Conservation (phyloP, 2,888 invertebrate species). For the Seladonia tumulorum region DNA sequence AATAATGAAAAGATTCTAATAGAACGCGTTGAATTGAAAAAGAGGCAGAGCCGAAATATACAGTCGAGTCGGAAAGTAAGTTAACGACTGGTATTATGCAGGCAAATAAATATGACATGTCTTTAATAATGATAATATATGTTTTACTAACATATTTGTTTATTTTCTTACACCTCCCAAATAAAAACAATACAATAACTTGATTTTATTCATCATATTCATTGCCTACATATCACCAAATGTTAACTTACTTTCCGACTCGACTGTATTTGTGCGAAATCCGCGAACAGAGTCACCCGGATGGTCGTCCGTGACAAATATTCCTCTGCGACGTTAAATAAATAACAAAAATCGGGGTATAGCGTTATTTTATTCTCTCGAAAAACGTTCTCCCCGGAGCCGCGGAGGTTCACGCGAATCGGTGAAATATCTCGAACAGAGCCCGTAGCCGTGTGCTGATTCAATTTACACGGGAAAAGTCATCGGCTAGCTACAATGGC, state of each 20-base stretch:
- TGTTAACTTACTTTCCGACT: no score
- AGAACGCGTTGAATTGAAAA: not conserved
- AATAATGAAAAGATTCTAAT: not conserved
- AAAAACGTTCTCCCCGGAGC: not conserved
- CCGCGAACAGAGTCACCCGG: not conserved
- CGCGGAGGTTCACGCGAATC: not conserved
- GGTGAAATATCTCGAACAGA: conserved; percentile 28
- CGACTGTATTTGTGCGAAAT: not conserved
- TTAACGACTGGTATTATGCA: no score
- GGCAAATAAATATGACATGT: no score
- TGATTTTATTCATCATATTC: no score
- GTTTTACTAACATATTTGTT: no score
- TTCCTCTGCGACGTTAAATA: not conserved
- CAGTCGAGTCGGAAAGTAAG: no score
- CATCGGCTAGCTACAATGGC: conserved; percentile 27
- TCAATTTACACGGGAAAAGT: conserved; percentile 38
- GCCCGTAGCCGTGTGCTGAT: not conserved
- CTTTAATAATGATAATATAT: no score
- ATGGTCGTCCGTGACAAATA: not conserved
- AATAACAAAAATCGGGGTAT: not conserved
- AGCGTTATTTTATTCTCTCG: not conserved
- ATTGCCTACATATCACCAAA: no score
- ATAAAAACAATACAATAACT: no score
- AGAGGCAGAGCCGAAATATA: no score
- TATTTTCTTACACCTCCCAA: no score